Evolutionary conservation across 2,888 invertebrate genomes (phyloP).

Genomic region (Leptinotarsa haldemani): DNA sequence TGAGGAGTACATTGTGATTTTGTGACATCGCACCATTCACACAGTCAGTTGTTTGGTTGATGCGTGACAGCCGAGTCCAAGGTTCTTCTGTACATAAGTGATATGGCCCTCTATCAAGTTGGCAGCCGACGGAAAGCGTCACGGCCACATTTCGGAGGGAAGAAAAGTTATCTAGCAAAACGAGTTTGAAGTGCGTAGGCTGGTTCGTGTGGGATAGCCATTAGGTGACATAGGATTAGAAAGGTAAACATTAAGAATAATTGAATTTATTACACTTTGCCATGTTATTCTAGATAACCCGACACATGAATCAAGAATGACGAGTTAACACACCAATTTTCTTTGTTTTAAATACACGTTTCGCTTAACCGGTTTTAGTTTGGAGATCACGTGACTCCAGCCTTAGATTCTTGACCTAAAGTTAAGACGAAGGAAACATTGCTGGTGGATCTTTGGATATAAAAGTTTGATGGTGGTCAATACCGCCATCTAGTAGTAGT

Average conservation of each 20-base stretch:
- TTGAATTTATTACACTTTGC: not conserved
- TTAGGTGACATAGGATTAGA: not conserved
- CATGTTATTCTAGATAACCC: not conserved
- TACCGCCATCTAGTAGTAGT: not conserved
- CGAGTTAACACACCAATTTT: not conserved
- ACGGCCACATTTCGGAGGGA: not conserved
- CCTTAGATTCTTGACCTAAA: not conserved
- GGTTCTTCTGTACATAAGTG: conserved; percentile 39
- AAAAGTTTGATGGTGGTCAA: conserved; percentile 6
- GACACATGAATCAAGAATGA: not conserved
- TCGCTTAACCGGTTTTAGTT: too few relatives aligned
- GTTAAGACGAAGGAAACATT: not conserved
- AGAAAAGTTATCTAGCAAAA: conserved; percentile 18
- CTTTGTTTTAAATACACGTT: not conserved
- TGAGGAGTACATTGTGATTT: conserved; percentile 58
- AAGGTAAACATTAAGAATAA: conserved; percentile 10
- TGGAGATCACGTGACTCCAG: not conserved
- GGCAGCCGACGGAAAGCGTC: conserved; percentile 37
- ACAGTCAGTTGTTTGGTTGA: conserved; percentile 59
- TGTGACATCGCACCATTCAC: conserved; percentile 59
- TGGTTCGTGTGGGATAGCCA: conserved; percentile 5
- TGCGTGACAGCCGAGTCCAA: conserved; percentile 57
- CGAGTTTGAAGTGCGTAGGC: conserved; percentile 25
- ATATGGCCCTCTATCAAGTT: conserved; percentile 31
- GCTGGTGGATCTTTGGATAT: not conserved